Evolutionary conservation across 2,797 vertebrate species (phyloP), one percentile per base, ranked within the genome.

Genomic region (Peromyscus attwateri): DNA sequence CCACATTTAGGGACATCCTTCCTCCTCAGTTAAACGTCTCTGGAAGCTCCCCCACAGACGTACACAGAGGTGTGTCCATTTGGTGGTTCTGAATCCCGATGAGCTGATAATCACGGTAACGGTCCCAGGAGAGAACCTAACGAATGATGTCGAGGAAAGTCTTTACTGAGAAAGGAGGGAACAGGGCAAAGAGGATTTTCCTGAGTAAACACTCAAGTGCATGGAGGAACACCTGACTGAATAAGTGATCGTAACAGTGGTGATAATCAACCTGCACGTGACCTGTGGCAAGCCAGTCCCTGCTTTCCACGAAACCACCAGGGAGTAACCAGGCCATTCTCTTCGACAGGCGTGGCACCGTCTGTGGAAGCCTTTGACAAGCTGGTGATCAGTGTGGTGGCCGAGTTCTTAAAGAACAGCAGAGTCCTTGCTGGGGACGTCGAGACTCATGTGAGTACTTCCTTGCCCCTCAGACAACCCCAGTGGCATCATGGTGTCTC

Each of bases 391-490:
- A 98, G 99, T 81, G 98, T 99, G 2, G 98, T 99, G 97, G 99
- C 99, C 3, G 99, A 99, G 88, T 99, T 99, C 98, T 96, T 99
- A 96, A 99, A 98, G 98, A 98, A 98, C 98, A 99, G 99, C 98
- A 98, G 97, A 95, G 98, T 98, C 95, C 99, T 99, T 81, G 99
- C 99, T 95, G 99, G 99, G 2, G 99, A 99, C 0, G 99, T 99
- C 97, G 99, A 99, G 97, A 99, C 98, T 96, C 99, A 99, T n/a
- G 99, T 99, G 98, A 99, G 99, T 99, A 98, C 96, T 70, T 14
- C 0, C 62, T 83, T 87, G 79, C 84, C 64, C 27, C 21, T 0
- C 16, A 31, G 23, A 55, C 19, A 60, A n/a, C 46, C 4, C 17
- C 5, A 27, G 19, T 4, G 27, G 37, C 11, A 0, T 29, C 4